These are phyloP conservation scores for Astyanax mexicanus DNA, from an alignment of 2,797 vertebrate species.

Conservation along the genomic window DNA sequence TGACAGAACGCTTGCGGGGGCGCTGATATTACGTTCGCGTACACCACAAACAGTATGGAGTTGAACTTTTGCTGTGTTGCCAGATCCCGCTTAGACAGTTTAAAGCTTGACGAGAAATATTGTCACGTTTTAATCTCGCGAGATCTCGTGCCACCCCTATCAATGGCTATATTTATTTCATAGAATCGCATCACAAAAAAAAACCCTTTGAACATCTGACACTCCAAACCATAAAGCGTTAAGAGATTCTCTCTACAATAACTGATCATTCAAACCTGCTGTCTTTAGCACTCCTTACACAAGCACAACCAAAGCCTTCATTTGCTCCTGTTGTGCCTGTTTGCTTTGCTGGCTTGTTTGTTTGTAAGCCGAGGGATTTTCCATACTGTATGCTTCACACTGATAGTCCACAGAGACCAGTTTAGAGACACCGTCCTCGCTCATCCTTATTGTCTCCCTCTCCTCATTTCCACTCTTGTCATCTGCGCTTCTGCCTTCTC, in stretches of 20 bases:
- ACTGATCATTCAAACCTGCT: slow-evolving; percentile 59
- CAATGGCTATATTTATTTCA: too few species aligned
- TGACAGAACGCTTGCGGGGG: too few species aligned
- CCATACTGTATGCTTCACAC: neutral
- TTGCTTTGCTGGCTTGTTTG: neutral
- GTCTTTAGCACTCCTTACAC: slow-evolving; percentile 46
- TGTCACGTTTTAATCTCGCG: too few species aligned
- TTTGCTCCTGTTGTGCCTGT: neutral
- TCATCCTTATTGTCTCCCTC: neutral
- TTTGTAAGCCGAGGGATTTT: slow-evolving; percentile 4
- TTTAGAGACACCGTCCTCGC: neutral
- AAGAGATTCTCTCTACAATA: slow-evolving; percentile 43
- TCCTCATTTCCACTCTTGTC: slow-evolving; percentile 2
- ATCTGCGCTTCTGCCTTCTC: slow-evolving; percentile 6
- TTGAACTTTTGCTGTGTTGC: too few species aligned
- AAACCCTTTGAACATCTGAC: too few species aligned
- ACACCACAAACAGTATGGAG: too few species aligned
- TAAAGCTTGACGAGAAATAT: too few species aligned
- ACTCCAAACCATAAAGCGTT: too few species aligned
- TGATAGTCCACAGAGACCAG: slow-evolving; percentile 1
- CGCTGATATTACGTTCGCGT: too few species aligned
- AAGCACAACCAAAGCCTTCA: slow-evolving; percentile 56
- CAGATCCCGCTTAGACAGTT: too few species aligned
- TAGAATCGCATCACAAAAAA: too few species aligned
- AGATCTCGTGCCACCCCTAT: too few species aligned